phyloP scores from a whole-genome alignment of 2,113 vertebrate species.

The Numida meleagris region DNA sequence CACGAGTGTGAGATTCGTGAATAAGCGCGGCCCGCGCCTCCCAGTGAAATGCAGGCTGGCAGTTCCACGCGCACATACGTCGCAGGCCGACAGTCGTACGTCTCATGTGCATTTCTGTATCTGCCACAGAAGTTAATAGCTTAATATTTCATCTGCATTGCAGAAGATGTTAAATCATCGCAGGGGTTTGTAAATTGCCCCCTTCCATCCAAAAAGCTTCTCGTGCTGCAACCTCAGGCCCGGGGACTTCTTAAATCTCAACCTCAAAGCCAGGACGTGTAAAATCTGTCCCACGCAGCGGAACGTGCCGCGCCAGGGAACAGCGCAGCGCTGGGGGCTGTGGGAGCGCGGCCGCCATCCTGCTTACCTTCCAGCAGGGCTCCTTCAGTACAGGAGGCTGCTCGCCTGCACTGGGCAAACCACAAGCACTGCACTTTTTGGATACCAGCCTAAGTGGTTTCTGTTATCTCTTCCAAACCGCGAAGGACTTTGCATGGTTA shows the following conservation, averaged over 20 bases:
- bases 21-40: conserved; percentile 14
- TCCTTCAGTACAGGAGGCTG: neutral
- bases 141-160: conserved; percentile 75
- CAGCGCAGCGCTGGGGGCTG: no score
- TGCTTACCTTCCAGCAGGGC: neutral
- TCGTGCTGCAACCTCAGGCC: neutral
- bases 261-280: no score
- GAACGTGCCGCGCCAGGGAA: neutral
- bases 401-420: neutral
- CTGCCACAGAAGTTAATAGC: conserved; percentile 65
- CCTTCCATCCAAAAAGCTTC: conserved; percentile 37
- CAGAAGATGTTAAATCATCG: conserved; percentile 34
- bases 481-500: neutral
- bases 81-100: neutral
- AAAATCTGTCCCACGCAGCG: neutral
- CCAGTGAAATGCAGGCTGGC: neutral
- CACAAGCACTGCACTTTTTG: neutral
- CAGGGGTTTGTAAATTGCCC: conserved; percentile 6
- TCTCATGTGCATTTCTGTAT: conserved; percentile 60
- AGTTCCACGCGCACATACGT: conserved; percentile 1
- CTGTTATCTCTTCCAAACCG: neutral
- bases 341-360: neutral
- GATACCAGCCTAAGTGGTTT: neutral
- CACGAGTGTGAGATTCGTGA: neutral
- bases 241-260: neutral